Evolutionary conservation across 2,113 vertebrate species (phyloP).

Genomic region (Nematolebias whitei): DNA sequence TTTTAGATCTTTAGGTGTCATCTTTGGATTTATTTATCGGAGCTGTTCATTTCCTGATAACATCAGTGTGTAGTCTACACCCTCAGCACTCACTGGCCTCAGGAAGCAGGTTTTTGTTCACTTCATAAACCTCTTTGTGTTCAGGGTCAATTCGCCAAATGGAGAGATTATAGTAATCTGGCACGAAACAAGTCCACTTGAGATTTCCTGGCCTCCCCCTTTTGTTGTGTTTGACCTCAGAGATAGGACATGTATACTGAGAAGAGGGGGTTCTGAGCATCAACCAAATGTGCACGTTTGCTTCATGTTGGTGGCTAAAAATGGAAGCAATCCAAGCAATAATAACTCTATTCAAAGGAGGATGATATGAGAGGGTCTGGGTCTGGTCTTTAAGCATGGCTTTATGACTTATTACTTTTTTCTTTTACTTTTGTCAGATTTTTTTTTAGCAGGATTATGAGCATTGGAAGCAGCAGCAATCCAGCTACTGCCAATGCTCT

Average conservation of each 20-base stretch:
- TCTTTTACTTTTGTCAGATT: conserved; percentile 31
- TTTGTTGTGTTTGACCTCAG: conserved; percentile 34
- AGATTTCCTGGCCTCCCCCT: conserved; percentile 41
- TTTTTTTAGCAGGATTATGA: conserved; percentile 36
- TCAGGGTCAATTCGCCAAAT: conserved; percentile 47
- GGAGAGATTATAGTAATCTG: conserved; percentile 73
- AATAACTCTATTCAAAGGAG: conserved; percentile 26
- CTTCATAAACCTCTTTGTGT: conserved; percentile 63
- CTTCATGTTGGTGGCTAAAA: conserved; percentile 28
- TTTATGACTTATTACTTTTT: not conserved
- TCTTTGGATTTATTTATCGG: not conserved
- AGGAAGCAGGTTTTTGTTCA: conserved; percentile 30
- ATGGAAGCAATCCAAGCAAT: not conserved
- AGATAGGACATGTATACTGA: conserved; percentile 2
- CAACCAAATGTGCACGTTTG: conserved; percentile 18
- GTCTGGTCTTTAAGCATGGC: conserved; percentile 9
- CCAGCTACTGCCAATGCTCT: not conserved
- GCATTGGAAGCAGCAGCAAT: conserved; percentile 16
- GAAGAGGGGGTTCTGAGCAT: conserved; percentile 9
- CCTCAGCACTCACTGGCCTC: conserved; percentile 8
- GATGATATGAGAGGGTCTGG: conserved; percentile 15
- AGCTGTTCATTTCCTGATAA: not conserved
- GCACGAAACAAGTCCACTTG: conserved; percentile 52
- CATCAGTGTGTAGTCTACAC: conserved; percentile 4
- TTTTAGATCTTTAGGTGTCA: not conserved